Conservation (phyloP, 2,888 invertebrate genomes). For the Coelogynopora nodosa region DNA sequence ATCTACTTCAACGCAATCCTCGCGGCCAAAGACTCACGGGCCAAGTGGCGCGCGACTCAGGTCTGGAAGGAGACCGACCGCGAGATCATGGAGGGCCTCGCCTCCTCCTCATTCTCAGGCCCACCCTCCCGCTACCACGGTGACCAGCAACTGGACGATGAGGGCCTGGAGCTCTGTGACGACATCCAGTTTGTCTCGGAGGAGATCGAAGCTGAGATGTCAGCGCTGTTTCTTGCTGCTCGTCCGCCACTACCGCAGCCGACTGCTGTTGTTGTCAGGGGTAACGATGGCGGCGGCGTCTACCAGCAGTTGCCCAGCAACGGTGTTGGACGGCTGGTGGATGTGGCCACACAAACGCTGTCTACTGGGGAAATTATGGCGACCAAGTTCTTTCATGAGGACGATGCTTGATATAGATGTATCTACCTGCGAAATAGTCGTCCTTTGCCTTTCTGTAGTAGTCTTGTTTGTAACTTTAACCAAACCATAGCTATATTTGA, state of each 20-base stretch:
- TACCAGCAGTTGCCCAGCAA: not conserved
- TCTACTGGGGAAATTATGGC: constrained; percentile 2
- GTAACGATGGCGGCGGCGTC: not conserved
- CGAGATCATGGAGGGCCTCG: not conserved
- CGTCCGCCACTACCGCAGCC: not conserved
- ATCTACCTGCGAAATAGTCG: no score
- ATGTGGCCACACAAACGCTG: not conserved
- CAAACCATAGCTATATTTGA: no score
- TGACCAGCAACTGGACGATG: not conserved
- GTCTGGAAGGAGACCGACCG: constrained; percentile 54
- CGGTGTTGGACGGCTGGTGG: not conserved
- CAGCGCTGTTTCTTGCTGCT: not conserved
- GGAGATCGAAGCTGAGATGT: constrained; percentile 13
- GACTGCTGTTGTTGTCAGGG: not conserved
- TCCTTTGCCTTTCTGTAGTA: not conserved
- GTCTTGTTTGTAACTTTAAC: no score
- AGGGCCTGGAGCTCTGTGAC: constrained; percentile 5
- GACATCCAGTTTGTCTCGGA: constrained; percentile 6
- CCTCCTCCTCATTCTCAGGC: not conserved
- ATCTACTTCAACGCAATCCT: constrained; percentile 61
- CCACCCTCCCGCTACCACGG: not conserved
- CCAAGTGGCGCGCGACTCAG: constrained; percentile 60
- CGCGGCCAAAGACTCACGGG: constrained; percentile 60
- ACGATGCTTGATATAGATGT: not conserved
- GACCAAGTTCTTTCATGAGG: constrained; percentile 10